These are phyloP conservation scores for Dasyurus viverrinus DNA, from an alignment of 2,113 vertebrate species.

Conservation along the genomic window DNA sequence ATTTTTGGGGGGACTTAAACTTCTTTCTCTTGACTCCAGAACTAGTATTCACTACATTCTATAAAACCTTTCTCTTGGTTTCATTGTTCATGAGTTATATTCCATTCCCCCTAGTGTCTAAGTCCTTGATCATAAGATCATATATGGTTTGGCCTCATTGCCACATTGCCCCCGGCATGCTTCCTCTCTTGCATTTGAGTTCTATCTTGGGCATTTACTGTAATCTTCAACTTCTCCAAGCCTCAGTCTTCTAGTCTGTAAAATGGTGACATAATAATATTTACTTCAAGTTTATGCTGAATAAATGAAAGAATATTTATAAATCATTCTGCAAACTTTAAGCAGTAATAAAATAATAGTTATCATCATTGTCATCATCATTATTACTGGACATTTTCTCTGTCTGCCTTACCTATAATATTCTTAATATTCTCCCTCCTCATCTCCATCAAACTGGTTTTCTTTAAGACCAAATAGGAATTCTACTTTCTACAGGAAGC, in stretches of 20 bases:
- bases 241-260: background rate
- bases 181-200: background rate
- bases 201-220: background rate
- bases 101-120: background rate
- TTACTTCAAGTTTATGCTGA: background rate
- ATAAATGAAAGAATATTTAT: background rate
- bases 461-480: background rate
- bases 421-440: background rate
- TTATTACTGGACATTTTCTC: background rate
- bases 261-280: background rate
- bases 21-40: background rate
- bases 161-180: background rate
- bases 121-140: background rate
- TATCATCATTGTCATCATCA: background rate
- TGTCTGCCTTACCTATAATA: background rate
- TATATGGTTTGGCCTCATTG: background rate
- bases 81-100: background rate
- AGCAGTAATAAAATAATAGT: background rate
- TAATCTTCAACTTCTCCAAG: background rate
- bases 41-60: background rate
- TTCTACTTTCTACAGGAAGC: background rate
- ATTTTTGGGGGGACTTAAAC: too few relatives aligned
- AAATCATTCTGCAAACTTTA: background rate
- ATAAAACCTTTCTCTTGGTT: background rate
- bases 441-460: background rate